Percentiles rank a stretch among this genome's conserved stretches.
Evolutionary conservation across 2,888 invertebrate species (phyloP).

Genomic region (Plagodis dolabraria): DNA sequence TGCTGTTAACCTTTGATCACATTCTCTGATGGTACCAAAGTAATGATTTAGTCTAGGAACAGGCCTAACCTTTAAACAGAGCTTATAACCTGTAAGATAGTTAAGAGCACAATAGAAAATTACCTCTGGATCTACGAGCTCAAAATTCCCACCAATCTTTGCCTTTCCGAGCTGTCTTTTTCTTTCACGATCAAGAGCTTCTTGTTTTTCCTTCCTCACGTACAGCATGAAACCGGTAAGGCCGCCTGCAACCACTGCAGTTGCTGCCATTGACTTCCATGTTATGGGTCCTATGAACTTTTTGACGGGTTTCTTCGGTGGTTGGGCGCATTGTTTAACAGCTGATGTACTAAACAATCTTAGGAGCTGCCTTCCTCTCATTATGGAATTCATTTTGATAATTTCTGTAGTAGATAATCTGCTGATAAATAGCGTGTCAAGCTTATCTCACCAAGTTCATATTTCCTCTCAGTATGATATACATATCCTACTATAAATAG

Average conservation of each 20-base stretch:
- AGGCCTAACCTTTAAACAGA: too few relatives aligned
- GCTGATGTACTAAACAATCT: conserved; percentile 64
- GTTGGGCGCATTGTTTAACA: conserved; percentile 60
- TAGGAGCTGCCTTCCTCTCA: conserved; percentile 51
- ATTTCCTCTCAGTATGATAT: too few relatives aligned
- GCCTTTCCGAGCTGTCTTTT: conserved; percentile 94
- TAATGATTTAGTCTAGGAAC: too few relatives aligned
- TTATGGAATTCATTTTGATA: conserved; percentile 62
- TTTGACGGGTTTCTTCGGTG: conserved; percentile 60
- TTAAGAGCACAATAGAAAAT: conserved; percentile 21
- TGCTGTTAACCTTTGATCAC: too few relatives aligned
- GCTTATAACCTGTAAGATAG: conserved; percentile 14
- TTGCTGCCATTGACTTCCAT: conserved; percentile 91
- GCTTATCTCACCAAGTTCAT: too few relatives aligned
- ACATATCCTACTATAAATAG: too few relatives aligned
- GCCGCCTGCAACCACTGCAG: conserved; percentile 87
- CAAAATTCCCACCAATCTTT: conserved; percentile 96
- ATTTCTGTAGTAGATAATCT: background rate
- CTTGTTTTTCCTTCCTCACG: conserved; percentile 92
- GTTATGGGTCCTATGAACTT: conserved; percentile 87
- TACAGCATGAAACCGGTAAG: conserved; percentile 90
- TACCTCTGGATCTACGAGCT: conserved; percentile 89
- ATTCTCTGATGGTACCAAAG: too few relatives aligned
- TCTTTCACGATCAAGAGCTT: conserved; percentile 88
- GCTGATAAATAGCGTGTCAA: too few relatives aligned